phyloP scores from a whole-genome alignment of 2,113 vertebrate genomes.

The Oreochromis niloticus region DNA sequence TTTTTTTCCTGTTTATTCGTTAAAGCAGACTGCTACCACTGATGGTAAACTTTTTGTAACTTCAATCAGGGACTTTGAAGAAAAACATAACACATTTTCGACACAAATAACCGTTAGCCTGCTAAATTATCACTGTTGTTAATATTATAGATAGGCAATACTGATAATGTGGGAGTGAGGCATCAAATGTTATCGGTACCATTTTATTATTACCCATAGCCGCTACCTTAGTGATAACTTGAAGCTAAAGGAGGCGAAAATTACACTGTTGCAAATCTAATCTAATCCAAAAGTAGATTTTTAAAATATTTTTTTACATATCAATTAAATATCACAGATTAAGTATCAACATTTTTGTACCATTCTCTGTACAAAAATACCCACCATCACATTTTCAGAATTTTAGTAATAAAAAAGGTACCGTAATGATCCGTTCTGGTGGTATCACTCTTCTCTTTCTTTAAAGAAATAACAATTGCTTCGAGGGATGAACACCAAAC shows the following conservation, averaged over 20 bases:
- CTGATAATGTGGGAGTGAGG: background rate
- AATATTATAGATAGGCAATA: background rate
- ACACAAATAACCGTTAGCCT: background rate
- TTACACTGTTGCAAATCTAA: background rate
- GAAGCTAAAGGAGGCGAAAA: background rate
- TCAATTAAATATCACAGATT: no score
- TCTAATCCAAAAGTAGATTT: background rate
- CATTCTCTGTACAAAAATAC: background rate
- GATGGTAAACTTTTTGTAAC: background rate
- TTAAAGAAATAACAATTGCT: background rate
- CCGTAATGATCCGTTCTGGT: background rate
- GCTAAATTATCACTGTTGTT: background rate
- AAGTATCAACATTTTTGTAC: no score
- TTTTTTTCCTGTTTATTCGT: background rate
- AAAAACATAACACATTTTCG: background rate
- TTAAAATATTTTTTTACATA: no score
- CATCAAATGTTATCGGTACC: background rate
- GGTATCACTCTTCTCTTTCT: background rate
- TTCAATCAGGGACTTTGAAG: background rate
- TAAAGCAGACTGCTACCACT: background rate
- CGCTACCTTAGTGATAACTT: background rate
- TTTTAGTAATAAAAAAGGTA: background rate
- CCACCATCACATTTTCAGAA: background rate
- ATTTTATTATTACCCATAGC: background rate
- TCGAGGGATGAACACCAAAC: background rate